These are phyloP conservation scores for Apamea crenata DNA, from an alignment of 2,888 invertebrate species.

Conservation along the genomic window DNA sequence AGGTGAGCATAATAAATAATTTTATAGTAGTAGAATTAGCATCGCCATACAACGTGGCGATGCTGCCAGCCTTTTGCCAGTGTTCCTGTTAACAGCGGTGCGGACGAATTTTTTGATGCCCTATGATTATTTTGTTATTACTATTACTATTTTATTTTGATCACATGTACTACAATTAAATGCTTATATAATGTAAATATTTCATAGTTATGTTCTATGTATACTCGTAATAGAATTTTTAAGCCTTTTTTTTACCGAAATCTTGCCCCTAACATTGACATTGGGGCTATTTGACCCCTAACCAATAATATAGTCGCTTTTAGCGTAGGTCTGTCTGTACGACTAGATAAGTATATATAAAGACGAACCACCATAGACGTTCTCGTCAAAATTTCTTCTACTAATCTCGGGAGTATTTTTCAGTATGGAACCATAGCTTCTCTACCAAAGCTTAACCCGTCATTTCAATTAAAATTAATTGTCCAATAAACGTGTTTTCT, in stretches of 20 bases:
- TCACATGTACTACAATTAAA: too few relatives aligned
- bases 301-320: not conserved
- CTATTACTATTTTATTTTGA: too few relatives aligned
- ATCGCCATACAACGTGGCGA: too few relatives aligned
- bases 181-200: too few relatives aligned
- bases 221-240: not conserved
- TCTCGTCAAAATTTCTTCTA: not conserved
- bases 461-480: slow-evolving; percentile 56
- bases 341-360: not conserved
- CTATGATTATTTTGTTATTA: too few relatives aligned
- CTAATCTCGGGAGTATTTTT: not conserved
- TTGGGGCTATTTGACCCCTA: too few relatives aligned
- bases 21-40: not conserved
- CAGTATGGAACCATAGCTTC: not conserved
- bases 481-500: slow-evolving; percentile 69
- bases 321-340: not conserved
- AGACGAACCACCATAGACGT: not conserved
- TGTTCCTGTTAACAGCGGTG: too few relatives aligned
- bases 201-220: not conserved
- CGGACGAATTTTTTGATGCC: too few relatives aligned
- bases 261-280: too few relatives aligned
- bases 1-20: not conserved
- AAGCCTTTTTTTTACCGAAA: too few relatives aligned
- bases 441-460: not conserved
- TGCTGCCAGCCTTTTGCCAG: too few relatives aligned